Conservation (phyloP, 2,797 vertebrate genomes). For the Harpagifer antarcticus region DNA sequence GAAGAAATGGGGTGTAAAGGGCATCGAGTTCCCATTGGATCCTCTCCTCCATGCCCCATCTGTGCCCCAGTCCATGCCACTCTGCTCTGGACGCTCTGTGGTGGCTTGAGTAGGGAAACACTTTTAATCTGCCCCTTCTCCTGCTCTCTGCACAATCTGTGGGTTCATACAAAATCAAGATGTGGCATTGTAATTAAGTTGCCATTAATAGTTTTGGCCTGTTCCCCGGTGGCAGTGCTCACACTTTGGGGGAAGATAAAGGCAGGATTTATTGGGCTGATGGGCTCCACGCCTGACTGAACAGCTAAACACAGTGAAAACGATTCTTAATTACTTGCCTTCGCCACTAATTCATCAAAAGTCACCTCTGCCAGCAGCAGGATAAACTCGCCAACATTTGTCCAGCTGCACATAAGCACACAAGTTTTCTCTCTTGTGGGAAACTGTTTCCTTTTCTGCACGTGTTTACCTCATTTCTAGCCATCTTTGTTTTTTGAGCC, state of each 20-base stretch:
- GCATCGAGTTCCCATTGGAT: constrained; percentile 81
- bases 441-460: background rate
- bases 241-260: constrained; percentile 64
- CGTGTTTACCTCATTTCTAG: background rate
- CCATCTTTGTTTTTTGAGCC: constrained; percentile 14
- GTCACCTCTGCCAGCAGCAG: constrained; percentile 65
- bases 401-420: constrained; percentile 18
- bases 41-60: constrained; percentile 65
- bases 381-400: constrained; percentile 39
- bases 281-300: constrained; percentile 75
- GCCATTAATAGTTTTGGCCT: constrained; percentile 76
- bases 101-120: constrained; percentile 26
- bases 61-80: constrained; percentile 75
- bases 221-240: constrained; percentile 56
- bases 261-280: constrained; percentile 71
- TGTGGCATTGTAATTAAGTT: constrained; percentile 77
- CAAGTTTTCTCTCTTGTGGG: constrained; percentile 1
- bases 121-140: constrained; percentile 32
- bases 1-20: constrained; percentile 79
- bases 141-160: constrained; percentile 54
- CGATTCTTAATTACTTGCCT: constrained; percentile 77
- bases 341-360: constrained; percentile 76
- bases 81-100: constrained; percentile 40
- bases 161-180: constrained; percentile 63
- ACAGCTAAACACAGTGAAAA: constrained; percentile 76